Evolutionary conservation across 2,113 vertebrate species (phyloP), one percentile per base, ranked within the genome.

Genomic region (Anolis carolinensis): DNA sequence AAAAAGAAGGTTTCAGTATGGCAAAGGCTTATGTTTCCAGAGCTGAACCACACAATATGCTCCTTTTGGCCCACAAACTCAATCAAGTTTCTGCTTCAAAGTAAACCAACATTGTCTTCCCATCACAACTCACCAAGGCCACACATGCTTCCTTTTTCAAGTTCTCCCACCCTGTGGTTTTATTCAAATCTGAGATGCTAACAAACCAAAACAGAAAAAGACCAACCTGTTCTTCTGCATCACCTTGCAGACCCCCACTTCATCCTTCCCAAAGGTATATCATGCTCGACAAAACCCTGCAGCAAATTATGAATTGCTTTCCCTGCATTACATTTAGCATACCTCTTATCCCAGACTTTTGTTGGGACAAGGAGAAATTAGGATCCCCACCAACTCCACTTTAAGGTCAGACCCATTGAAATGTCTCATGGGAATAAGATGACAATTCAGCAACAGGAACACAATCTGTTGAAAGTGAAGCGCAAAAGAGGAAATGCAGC

Each of bases 141-240:
- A 81, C 39, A 63, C 11, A 2, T 32, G 25, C 27, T 48, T 83
- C 8, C 5, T 44, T 55, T 80, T 73, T 65, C 1, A 86, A 74
- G 70, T 65, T 50, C 39, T 50, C 78, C 55, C 78, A 52, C 70
- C 76, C 78, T 74, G n/a, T 63, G 44, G 55, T 79, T 86, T 86
- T 86, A 81, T 86, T 86, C 30, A 62, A 1, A 32, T 63, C 79
- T 73, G 20, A 72, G 55, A 72, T 44, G 7, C 34, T 71, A 79
- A 71, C 71, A 75, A 83, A 63, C 25, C 21, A 10, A 75, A 65
- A 63, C 8, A 83, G 39, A 73, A 9, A 50, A 36, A 65, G 36
- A 48, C 25, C 50, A 63, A 73, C 21, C 18, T 73, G 18, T 50
- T 30, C 59, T 65, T 27, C 36, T 67, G 30, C 21, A 16, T 52